Evolutionary conservation across 2,113 vertebrate genomes (phyloP).

Genomic region (Nothobranchius furzeri): DNA sequence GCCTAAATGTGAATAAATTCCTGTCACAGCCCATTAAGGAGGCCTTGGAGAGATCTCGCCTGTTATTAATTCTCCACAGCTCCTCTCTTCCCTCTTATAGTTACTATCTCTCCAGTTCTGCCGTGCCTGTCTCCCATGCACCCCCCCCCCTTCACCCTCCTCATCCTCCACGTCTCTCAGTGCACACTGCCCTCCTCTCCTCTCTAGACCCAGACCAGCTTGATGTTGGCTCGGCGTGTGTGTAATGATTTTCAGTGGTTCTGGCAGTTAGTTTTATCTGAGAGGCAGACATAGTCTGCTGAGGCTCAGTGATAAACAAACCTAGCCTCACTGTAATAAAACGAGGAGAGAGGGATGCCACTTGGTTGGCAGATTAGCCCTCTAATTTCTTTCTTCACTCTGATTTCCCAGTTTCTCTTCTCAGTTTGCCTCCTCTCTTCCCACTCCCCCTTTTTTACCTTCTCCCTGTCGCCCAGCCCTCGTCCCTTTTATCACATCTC

Average conservation of each 20-base stretch:
- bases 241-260: conserved; percentile 66
- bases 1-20: conserved; percentile 85
- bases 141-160: conserved; percentile 11
- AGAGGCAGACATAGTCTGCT: conserved; percentile 45
- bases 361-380: conserved; percentile 13
- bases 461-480: conserved; percentile 7
- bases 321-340: conserved; percentile 54
- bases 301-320: conserved; percentile 72
- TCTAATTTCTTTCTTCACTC: conserved; percentile 8
- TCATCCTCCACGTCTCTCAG: conserved; percentile 15
- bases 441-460: conserved; percentile 6
- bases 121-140: conserved; percentile 21
- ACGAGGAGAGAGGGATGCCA: conserved; percentile 43
- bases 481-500: not conserved
- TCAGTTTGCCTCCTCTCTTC: conserved; percentile 1
- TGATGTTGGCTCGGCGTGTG: conserved; percentile 28
- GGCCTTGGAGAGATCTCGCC: conserved; percentile 82
- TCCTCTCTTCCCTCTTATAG: conserved; percentile 61
- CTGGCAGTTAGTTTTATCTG: conserved; percentile 66
- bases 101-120: conserved; percentile 57
- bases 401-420: conserved; percentile 6
- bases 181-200: conserved; percentile 44
- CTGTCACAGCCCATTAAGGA: conserved; percentile 84
- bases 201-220: conserved; percentile 48
- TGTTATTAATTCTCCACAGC: conserved; percentile 83